phyloP scores from a whole-genome alignment of 2,113 vertebrate genomes.

The Tragelaphus buxtoni region DNA sequence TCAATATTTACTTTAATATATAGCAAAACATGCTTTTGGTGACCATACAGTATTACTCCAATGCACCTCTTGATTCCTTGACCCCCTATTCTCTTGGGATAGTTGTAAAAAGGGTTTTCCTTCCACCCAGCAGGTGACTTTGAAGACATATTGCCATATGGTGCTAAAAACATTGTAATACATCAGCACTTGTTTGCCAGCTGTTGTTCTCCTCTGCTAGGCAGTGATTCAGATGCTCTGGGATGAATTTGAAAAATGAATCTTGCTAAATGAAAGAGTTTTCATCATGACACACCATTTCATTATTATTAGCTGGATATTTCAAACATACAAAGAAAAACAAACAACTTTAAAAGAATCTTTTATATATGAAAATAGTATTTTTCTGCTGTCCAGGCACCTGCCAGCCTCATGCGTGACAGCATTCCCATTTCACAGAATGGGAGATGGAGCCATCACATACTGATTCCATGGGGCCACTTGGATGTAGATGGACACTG shows the following conservation, averaged over 20 bases:
- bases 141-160: constrained; percentile 81
- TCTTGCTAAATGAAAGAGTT: constrained; percentile 72
- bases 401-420: background rate
- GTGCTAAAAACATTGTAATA: constrained; percentile 77
- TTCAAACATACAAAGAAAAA: constrained; percentile 49
- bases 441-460: background rate
- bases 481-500: background rate
- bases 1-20: constrained; percentile 62
- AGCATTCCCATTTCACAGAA: background rate
- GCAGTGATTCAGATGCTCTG: constrained; percentile 67
- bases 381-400: background rate
- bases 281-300: constrained; percentile 59
- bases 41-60: background rate
- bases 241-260: constrained; percentile 77
- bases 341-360: constrained; percentile 21
- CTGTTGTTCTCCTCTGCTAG: constrained; percentile 77
- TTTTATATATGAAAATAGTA: constrained; percentile 16
- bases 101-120: constrained; percentile 63
- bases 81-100: background rate
- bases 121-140: constrained; percentile 80
- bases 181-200: constrained; percentile 83
- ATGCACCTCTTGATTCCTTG: background rate
- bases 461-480: fast-evolving
- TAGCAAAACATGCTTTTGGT: constrained; percentile 17
- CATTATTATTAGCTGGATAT: constrained; percentile 57